These are phyloP conservation scores for Paratrypauchen microcephalus DNA, from an alignment of 2,797 vertebrate species.

Conservation along the genomic window DNA sequence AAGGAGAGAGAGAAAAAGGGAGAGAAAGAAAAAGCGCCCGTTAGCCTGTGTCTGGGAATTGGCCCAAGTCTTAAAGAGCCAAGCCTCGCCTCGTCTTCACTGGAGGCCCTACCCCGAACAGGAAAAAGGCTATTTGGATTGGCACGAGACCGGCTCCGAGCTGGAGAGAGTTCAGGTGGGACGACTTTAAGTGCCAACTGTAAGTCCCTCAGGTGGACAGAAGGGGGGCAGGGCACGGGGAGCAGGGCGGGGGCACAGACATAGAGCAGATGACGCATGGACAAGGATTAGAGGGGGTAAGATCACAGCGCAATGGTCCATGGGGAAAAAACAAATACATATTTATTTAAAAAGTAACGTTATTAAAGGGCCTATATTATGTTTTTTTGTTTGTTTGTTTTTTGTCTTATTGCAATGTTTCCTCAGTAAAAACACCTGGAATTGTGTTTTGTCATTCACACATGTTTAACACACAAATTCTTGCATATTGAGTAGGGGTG, in stretches of 20 bases:
- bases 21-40: conserved; percentile 25
- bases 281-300: conserved; percentile 28
- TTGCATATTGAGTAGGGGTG: too few relatives aligned
- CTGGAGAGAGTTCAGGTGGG: conserved; percentile 66
- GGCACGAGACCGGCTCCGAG: conserved; percentile 59
- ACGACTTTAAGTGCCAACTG: conserved; percentile 56
- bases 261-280: conserved; percentile 60
- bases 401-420: too few relatives aligned
- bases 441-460: too few relatives aligned
- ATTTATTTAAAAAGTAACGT: too few relatives aligned
- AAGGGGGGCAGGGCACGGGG: conserved; percentile 43
- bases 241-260: conserved; percentile 48
- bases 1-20: conserved; percentile 47
- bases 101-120: conserved; percentile 59
- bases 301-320: conserved; percentile 2
- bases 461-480: too few relatives aligned
- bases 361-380: too few relatives aligned
- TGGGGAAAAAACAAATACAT: conserved; percentile 6
- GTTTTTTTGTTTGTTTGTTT: too few relatives aligned
- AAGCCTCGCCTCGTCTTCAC: conserved; percentile 72
- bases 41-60: conserved; percentile 68
- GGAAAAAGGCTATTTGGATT: conserved; percentile 62
- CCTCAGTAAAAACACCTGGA: too few relatives aligned
- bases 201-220: conserved; percentile 57
- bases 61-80: conserved; percentile 75